Conservation (phyloP, 2,888 invertebrate species). For the Hetaerina titia region DNA sequence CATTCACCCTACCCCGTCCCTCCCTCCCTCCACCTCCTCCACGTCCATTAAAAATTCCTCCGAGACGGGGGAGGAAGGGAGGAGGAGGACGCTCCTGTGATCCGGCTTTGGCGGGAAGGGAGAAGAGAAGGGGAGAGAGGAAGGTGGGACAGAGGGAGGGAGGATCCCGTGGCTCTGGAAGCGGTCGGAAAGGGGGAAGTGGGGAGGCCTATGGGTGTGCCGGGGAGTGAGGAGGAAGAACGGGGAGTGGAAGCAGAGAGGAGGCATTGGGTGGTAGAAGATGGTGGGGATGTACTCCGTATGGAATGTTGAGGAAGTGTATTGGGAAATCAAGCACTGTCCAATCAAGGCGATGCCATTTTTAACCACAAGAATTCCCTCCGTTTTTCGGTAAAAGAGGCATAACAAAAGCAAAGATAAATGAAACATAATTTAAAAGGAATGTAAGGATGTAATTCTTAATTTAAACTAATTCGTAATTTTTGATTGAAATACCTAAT, state of each 20-base stretch:
- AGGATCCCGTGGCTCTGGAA: neutral
- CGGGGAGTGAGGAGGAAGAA: neutral
- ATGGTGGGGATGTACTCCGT: neutral
- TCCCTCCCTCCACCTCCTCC: constrained; percentile 6
- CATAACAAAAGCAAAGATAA: no score
- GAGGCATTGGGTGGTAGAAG: constrained; percentile 1
- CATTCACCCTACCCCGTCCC: constrained; percentile 68
- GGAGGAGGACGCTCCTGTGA: neutral
- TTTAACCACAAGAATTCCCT: no score
- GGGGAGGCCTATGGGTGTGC: neutral
- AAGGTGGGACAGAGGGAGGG: neutral
- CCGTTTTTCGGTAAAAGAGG: no score
- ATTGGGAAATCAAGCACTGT: no score
- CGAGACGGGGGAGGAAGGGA: neutral
- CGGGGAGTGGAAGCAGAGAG: neutral
- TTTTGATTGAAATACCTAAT: no score
- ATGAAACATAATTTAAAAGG: no score
- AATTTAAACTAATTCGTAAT: no score
- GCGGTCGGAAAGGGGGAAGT: neutral
- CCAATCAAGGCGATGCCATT: no score
- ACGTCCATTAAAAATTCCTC: constrained; percentile 23
- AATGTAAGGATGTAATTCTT: no score
- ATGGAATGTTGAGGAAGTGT: no score
- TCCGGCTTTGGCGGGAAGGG: neutral
- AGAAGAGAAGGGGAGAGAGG: no score